A percentile compares a stretch with the other conserved stretches of the same genome.
These are phyloP conservation scores for Sesia apiformis DNA, from an alignment of 2,888 invertebrate species.

Conservation along the genomic window DNA sequence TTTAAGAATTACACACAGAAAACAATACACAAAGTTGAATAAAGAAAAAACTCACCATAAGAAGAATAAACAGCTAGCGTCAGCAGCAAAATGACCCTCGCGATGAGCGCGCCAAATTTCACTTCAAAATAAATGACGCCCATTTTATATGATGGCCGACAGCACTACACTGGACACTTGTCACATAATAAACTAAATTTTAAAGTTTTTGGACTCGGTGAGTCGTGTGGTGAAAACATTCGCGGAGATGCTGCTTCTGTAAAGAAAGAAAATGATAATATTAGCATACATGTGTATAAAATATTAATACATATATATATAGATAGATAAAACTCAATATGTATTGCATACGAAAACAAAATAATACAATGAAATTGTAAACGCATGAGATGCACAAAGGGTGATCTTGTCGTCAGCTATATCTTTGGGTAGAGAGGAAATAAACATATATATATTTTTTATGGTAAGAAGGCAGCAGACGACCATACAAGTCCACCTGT, in stretches of 20 bases:
- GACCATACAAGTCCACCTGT: no score
- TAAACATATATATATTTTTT: no score
- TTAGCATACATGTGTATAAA: no score
- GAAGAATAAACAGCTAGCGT: constrained; percentile 55
- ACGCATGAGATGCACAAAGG: no score
- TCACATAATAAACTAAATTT: constrained; percentile 54
- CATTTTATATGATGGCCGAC: constrained; percentile 43
- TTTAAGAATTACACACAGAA: not conserved
- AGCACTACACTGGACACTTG: constrained; percentile 39
- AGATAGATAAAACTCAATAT: no score
- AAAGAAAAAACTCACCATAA: constrained; percentile 41
- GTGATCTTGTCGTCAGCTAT: no score
- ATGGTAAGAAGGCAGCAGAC: no score
- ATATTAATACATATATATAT: no score
- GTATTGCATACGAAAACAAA: no score
- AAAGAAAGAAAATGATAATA: not conserved
- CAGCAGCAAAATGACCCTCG: constrained; percentile 40
- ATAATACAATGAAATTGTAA: no score
- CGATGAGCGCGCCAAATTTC: constrained; percentile 32
- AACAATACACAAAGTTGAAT: not conserved
- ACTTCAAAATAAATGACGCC: constrained; percentile 44
- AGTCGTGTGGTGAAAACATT: not conserved
- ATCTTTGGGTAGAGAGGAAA: no score
- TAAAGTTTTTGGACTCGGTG: constrained; percentile 13
- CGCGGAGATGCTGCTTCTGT: not conserved